Percentiles rank a stretch among this genome's conserved stretches.
Evolutionary conservation across 2,888 invertebrate genomes (phyloP).

Genomic region (Polyploca ridens): DNA sequence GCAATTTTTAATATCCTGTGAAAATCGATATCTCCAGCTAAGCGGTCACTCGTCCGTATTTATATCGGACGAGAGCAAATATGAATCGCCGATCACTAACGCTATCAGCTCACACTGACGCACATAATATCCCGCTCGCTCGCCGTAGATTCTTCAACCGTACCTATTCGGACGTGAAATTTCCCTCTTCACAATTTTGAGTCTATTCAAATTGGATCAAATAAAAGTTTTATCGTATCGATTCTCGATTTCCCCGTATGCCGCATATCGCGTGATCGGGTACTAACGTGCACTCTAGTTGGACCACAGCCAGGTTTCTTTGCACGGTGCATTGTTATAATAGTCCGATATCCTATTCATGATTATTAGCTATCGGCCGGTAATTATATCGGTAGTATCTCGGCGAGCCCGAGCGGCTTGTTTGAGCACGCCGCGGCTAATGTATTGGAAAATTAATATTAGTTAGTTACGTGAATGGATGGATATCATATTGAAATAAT

Average conservation of each 20-base stretch:
- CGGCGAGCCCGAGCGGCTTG: background rate
- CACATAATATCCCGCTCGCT: background rate
- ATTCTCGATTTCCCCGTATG: conserved; percentile 53
- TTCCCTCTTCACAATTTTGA: conserved; percentile 34
- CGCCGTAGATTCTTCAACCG: background rate
- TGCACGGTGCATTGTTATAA: conserved; percentile 52
- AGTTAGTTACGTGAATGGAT: conserved; percentile 1
- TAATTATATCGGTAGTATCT: conserved; percentile 29
- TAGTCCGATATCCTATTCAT: conserved; percentile 48
- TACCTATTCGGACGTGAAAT: conserved; percentile 23
- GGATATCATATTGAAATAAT: conserved; percentile 9
- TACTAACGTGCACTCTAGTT: conserved; percentile 54
- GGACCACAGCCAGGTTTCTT: conserved; percentile 62
- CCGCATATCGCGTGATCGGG: conserved; percentile 48
- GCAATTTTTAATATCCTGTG: background rate
- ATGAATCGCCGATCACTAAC: background rate
- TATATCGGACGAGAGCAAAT: conserved; percentile 5
- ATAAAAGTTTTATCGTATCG: conserved; percentile 75
- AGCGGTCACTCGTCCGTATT: background rate
- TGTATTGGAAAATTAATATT: conserved; percentile 12
- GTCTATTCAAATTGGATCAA: conserved; percentile 72
- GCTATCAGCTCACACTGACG: background rate
- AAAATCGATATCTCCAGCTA: background rate
- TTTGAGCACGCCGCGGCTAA: background rate
- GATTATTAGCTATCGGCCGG: conserved; percentile 48